Evolutionary conservation across 1,140 invertebrate genomes (phyloP).

Genomic region (Asbolus verrucosus): DNA sequence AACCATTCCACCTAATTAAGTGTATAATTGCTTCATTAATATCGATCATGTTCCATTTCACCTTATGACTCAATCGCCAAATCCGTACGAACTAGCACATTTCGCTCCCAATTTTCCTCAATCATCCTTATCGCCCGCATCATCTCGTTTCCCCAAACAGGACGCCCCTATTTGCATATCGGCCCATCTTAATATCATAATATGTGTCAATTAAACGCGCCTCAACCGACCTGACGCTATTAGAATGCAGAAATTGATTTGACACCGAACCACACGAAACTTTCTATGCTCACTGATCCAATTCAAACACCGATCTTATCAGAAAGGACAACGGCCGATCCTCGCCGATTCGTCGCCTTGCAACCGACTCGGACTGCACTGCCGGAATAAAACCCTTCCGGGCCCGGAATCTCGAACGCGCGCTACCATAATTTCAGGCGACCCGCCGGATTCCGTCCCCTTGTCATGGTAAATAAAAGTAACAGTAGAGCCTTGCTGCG

Average conservation of each 20-base stretch:
- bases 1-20: slow-evolving; percentile 50
- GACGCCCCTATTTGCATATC: slow-evolving; percentile 34
- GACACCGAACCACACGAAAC: slow-evolving; percentile 17
- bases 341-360: neutral
- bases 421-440: too few relatives aligned
- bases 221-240: slow-evolving; percentile 1
- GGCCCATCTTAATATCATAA: slow-evolving; percentile 33
- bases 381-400: too few relatives aligned
- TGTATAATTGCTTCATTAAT: slow-evolving; percentile 49
- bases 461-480: too few relatives aligned
- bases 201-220: slow-evolving; percentile 27
- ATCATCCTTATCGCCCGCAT: slow-evolving; percentile 1
- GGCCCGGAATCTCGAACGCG: too few relatives aligned
- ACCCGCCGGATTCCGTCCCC: too few relatives aligned
- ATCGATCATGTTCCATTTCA: slow-evolving; percentile 41
- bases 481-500: too few relatives aligned
- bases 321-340: slow-evolving; percentile 5
- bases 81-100: slow-evolving; percentile 2
- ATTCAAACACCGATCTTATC: neutral
- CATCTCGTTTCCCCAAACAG: slow-evolving; percentile 29
- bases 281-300: slow-evolving; percentile 13
- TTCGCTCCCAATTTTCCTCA: slow-evolving; percentile 26
- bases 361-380: too few relatives aligned
- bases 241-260: slow-evolving; percentile 36
- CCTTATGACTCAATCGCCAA: slow-evolving; percentile 34